Evolutionary conservation across 2,113 vertebrate species (phyloP).

Genomic region (Sclerurus mexicanus): DNA sequence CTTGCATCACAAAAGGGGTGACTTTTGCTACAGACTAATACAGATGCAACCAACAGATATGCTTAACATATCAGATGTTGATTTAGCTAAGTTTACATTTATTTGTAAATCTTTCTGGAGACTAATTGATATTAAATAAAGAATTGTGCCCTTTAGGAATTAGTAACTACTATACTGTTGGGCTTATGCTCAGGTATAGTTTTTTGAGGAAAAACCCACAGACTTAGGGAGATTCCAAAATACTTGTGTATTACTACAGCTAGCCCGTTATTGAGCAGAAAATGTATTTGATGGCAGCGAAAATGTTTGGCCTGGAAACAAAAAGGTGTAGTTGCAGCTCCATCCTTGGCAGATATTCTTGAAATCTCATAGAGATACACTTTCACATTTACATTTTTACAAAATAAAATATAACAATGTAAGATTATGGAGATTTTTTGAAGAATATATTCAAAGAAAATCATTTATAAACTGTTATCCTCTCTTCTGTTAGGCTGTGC

Average conservation of each 20-base stretch:
- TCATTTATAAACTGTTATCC: conserved; percentile 35
- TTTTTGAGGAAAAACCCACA: background rate
- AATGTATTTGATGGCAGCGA: background rate
- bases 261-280: background rate
- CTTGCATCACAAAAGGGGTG: background rate
- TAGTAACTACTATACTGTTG: background rate
- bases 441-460: conserved; percentile 33
- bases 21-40: background rate
- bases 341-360: background rate
- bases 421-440: conserved; percentile 13
- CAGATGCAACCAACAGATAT: background rate
- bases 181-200: background rate
- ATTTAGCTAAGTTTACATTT: background rate
- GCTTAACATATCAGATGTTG: background rate
- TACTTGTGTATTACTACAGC: background rate
- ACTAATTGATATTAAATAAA: background rate
- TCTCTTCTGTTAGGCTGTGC: background rate
- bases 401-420: conserved; percentile 10
- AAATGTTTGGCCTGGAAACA: background rate
- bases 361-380: background rate
- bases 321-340: background rate
- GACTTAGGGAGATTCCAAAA: background rate
- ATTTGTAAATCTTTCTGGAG: background rate
- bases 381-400: background rate
- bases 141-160: background rate